These are phyloP conservation scores for Monochamus saltuarius DNA, from an alignment of 1,140 invertebrate species.

Conservation along the genomic window DNA sequence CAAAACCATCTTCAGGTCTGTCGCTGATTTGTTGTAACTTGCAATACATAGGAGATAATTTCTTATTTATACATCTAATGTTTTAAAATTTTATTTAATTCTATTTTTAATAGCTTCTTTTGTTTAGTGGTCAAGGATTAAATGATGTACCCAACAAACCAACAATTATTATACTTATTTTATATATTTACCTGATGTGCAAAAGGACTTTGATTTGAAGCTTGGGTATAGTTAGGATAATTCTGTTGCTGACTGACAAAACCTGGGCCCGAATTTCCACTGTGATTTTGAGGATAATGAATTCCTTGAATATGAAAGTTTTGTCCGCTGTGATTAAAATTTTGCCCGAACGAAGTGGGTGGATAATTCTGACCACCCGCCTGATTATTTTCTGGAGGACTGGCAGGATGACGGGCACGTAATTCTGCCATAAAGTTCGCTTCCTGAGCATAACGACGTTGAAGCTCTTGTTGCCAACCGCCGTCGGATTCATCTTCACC, in stretches of 20 bases:
- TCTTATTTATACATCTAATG: too few species aligned
- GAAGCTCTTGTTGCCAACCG: constrained; percentile 66
- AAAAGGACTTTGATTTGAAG: constrained; percentile 39
- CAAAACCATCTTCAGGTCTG: too few species aligned
- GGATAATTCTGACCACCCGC: constrained; percentile 24
- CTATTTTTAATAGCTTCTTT: too few species aligned
- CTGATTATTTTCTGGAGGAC: constrained; percentile 41
- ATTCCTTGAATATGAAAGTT: constrained; percentile 33
- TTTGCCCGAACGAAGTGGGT: constrained; percentile 29
- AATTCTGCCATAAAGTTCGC: constrained; percentile 65
- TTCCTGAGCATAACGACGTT: constrained; percentile 64
- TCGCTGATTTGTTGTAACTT: too few species aligned
- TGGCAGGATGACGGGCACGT: constrained; percentile 56
- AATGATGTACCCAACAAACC: too few species aligned
- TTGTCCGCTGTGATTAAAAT: constrained; percentile 32
- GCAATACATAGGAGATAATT: too few species aligned
- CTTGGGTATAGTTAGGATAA: constrained; percentile 22
- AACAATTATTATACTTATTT: too few species aligned
- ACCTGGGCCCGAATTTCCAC: constrained; percentile 11
- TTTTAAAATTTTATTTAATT: too few species aligned
- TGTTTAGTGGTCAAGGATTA: too few species aligned
- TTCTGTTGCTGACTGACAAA: constrained; percentile 24
- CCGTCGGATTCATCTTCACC: constrained; percentile 59
- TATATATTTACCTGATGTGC: constrained; percentile 17
- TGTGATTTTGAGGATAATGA: constrained; percentile 23